Evolutionary conservation across 2,797 vertebrate species (phyloP), one percentile per base, ranked within the genome.

Genomic region (Antennarius maculatus): DNA sequence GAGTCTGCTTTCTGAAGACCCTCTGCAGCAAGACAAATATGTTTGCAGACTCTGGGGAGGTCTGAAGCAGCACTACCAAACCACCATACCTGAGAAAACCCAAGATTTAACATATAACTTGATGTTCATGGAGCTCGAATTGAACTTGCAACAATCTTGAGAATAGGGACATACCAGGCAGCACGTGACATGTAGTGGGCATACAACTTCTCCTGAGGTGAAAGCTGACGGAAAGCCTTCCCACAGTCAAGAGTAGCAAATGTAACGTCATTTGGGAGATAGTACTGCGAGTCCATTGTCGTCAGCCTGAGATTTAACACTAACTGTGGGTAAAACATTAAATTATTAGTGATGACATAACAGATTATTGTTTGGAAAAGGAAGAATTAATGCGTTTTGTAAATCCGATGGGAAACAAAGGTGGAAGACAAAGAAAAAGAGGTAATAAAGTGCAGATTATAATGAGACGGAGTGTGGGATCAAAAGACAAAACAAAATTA

Each of bases 201-300:
- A 0, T 98, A 97, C 79, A 94, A 85, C 85, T 95, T 92, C 82
- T 98, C 96, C 64, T 94, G 91, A 54, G 92, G 84, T 0, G 95
- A 96, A 37, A 98, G 90, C 76, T 97, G 88, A 45, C 77, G 91
- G 80, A 97, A 98, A 27, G 96, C 95, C 77, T 96, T 95, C 0
- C 78, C 71, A 43, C 96, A 97, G 85, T 97, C 94, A 52, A 98
- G 93, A 12, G 93, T 88, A 5, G 94, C 94, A 43, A 98, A 83
- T 1, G 95, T 95, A 1, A 96, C 92, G 80, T 96, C 95, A 77
- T 96, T 97, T 61, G 96, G 96, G 59, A 98, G 93, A 89, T 95
- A 92, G 78, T 97, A 97, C 92, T 97, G 96, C 45, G 95, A 95
- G 81, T 96, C 95, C 86, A 95, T 94, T 95, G 96, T 96, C 58